These are phyloP conservation scores for Distichodus sexfasciatus DNA, from an alignment of 2,797 vertebrate species.

Conservation along the genomic window DNA sequence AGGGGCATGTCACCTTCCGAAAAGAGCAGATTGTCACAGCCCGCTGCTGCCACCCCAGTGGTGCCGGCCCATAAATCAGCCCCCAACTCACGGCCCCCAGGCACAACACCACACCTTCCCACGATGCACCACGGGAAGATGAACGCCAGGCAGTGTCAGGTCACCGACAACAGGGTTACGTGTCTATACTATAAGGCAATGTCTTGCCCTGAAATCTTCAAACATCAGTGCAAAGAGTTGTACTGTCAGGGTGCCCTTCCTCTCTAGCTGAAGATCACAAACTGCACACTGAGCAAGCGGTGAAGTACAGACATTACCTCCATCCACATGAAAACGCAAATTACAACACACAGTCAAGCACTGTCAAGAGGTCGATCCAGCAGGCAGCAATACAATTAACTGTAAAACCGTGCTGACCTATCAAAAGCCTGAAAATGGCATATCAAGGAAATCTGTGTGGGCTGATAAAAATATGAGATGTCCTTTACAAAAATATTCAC, in stretches of 20 bases:
- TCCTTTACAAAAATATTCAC: too few relatives aligned
- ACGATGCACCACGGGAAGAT: constrained; percentile 63
- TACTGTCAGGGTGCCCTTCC: constrained; percentile 12
- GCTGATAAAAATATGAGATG: too few relatives aligned
- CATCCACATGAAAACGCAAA: neutral
- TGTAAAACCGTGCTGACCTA: too few relatives aligned
- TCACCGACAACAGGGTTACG: constrained; percentile 44
- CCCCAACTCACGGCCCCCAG: constrained; percentile 42
- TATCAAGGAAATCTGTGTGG: too few relatives aligned
- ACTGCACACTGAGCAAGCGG: neutral
- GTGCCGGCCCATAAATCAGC: constrained; percentile 69
- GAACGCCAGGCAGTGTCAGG: constrained; percentile 59
- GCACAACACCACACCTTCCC: constrained; percentile 51
- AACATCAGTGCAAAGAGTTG: constrained; percentile 28
- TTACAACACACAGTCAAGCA: too few relatives aligned
- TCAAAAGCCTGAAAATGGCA: too few relatives aligned
- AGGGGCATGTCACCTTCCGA: constrained; percentile 56
- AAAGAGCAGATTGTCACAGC: constrained; percentile 72
- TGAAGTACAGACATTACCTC: neutral
- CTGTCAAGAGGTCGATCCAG: too few relatives aligned
- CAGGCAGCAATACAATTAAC: too few relatives aligned
- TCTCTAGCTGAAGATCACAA: constrained; percentile 5
- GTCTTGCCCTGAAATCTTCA: constrained; percentile 24
- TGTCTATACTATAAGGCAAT: constrained; percentile 43
- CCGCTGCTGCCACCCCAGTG: constrained; percentile 60